phyloP scores from a whole-genome alignment of 2,797 vertebrate genomes.

The Acanthurus lineatus region DNA sequence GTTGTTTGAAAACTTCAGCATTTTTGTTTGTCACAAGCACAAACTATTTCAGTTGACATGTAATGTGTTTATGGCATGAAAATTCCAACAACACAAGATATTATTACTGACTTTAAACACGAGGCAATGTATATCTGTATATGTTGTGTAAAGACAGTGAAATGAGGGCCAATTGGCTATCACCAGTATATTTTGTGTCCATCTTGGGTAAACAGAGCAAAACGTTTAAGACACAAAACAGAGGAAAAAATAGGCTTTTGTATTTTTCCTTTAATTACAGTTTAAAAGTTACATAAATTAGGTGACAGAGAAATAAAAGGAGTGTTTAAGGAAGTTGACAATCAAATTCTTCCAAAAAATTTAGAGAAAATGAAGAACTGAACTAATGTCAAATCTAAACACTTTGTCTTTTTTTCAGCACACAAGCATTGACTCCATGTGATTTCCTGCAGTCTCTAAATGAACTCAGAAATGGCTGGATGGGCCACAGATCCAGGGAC shows the following conservation, averaged over 20 bases:
- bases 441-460: neutral
- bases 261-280: neutral
- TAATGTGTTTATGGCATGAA: constrained; percentile 13
- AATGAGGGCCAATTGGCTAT: neutral
- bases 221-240: neutral
- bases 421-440: neutral
- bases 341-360: neutral
- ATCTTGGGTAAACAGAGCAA: constrained; percentile 9
- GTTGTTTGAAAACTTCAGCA: neutral
- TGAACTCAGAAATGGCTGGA: neutral
- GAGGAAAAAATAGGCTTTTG: too few species aligned
- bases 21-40: constrained; percentile 18
- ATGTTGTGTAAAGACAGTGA: neutral
- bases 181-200: neutral
- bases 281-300: constrained; percentile 10
- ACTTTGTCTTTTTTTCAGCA: neutral
- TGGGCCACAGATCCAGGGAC: neutral
- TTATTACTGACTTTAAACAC: neutral
- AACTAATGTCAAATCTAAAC: neutral
- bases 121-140: neutral
- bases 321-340: neutral
- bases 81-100: neutral
- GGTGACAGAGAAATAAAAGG: neutral
- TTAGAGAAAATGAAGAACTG: neutral
- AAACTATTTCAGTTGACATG: neutral